Conservation (phyloP, 1,140 invertebrate species). For the Trachymyrmex septentrionalis region DNA sequence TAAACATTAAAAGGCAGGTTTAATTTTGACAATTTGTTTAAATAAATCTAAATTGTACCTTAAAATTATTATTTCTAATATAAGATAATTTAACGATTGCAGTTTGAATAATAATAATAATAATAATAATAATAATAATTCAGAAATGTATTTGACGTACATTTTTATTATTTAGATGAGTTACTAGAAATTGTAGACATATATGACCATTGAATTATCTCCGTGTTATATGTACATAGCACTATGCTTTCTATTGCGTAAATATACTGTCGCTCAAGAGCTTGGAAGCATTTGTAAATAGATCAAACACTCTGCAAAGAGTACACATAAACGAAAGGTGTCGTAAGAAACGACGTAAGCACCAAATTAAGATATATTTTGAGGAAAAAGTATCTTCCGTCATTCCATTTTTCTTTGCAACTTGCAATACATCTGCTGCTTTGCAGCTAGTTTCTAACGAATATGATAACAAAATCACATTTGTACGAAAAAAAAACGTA, state of each 20-base stretch:
- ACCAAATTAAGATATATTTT: not conserved
- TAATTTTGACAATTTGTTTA: not conserved
- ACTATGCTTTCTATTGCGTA: slow-evolving; percentile 17
- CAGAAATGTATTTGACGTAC: not conserved
- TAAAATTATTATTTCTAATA: slow-evolving; percentile 1
- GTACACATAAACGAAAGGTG: not conserved
- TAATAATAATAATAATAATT: not conserved
- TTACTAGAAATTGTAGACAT: not conserved
- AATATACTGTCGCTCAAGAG: not conserved
- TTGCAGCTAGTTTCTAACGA: not conserved
- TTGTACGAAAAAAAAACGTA: too few species aligned
- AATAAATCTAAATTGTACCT: not conserved
- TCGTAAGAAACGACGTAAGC: not conserved
- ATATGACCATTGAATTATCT: not conserved
- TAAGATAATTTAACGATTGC: not conserved
- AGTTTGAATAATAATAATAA: not conserved
- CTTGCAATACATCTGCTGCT: not conserved
- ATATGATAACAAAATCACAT: not conserved
- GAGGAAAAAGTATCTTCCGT: not conserved
- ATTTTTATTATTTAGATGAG: not conserved
- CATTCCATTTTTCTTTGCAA: not conserved
- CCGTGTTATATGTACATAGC: slow-evolving; percentile 11
- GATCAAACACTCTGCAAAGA: not conserved
- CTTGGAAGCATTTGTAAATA: slow-evolving; percentile 32
- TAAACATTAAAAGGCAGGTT: not conserved